Evolutionary conservation across 2,797 vertebrate species (phyloP).

Genomic region (Paedocypris micromegethes): DNA sequence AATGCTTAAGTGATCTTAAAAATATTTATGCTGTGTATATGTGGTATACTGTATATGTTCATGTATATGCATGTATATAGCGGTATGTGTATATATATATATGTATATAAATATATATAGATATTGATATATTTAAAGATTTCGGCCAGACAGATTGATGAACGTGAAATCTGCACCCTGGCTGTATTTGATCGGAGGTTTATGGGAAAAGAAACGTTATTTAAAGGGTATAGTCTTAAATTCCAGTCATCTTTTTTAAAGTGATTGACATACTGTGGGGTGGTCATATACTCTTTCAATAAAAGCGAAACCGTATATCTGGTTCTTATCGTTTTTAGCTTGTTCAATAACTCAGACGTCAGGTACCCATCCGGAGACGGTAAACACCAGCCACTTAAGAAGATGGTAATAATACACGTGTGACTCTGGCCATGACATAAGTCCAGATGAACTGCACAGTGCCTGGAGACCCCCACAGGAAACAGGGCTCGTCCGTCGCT

Average conservation of each 20-base stretch:
- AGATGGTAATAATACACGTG: slow-evolving; percentile 65
- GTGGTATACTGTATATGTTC: too few species aligned
- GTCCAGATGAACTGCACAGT: slow-evolving; percentile 41
- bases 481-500: neutral
- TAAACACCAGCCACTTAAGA: slow-evolving; percentile 62
- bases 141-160: too few species aligned
- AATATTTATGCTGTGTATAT: too few species aligned
- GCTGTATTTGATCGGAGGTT: slow-evolving; percentile 49
- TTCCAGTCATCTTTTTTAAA: slow-evolving; percentile 53
- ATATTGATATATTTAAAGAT: too few species aligned
- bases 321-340: slow-evolving; percentile 58
- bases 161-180: neutral
- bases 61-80: too few species aligned
- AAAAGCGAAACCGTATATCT: slow-evolving; percentile 64
- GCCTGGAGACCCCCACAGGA: slow-evolving; percentile 17
- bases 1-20: too few species aligned
- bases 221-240: slow-evolving; percentile 52
- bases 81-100: too few species aligned
- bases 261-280: slow-evolving; percentile 53
- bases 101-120: too few species aligned
- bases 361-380: slow-evolving; percentile 54
- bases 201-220: slow-evolving; percentile 43
- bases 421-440: slow-evolving; percentile 51
- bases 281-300: slow-evolving; percentile 57
- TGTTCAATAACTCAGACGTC: slow-evolving; percentile 62